These are phyloP conservation scores for Eurosta solidaginis DNA, from an alignment of 1,140 invertebrate genomes.

Conservation along the genomic window DNA sequence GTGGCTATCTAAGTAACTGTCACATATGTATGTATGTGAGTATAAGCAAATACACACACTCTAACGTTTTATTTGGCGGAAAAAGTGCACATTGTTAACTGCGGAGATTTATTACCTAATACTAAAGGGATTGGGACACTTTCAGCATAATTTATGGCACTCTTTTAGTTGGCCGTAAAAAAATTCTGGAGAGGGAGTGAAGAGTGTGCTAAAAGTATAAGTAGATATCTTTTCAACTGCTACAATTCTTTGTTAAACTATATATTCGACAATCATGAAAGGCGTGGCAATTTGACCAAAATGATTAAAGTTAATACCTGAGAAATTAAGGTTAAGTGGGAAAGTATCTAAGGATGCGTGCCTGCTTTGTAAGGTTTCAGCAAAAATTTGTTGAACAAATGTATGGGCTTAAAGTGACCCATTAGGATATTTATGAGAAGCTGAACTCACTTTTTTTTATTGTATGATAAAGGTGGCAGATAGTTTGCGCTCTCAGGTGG, in stretches of 20 bases:
- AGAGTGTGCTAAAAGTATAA: background rate
- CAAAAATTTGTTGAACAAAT: background rate
- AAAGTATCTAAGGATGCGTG: background rate
- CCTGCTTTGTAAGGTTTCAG: background rate
- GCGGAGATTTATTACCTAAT: slow-evolving; percentile 37
- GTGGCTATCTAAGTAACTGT: background rate
- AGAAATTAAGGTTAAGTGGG: slow-evolving; percentile 35
- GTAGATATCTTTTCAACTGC: background rate
- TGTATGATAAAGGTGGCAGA: background rate
- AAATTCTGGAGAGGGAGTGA: background rate
- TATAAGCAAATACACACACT: too few relatives aligned
- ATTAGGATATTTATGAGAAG: too few relatives aligned
- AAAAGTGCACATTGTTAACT: slow-evolving; percentile 32
- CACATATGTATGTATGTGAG: too few relatives aligned
- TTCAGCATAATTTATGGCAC: slow-evolving; percentile 35
- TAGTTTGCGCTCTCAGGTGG: background rate
- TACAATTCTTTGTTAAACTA: background rate
- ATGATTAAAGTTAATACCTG: slow-evolving; percentile 35
- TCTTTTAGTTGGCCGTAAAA: slow-evolving; percentile 30
- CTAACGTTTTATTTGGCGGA: background rate
- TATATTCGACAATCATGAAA: background rate
- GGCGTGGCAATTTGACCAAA: background rate
- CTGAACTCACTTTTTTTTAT: too few relatives aligned
- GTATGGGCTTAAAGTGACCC: background rate
- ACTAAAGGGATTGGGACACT: slow-evolving; percentile 35